Evolutionary conservation across 2,113 vertebrate genomes (phyloP).

Genomic region (Erpornis zantholeuca): DNA sequence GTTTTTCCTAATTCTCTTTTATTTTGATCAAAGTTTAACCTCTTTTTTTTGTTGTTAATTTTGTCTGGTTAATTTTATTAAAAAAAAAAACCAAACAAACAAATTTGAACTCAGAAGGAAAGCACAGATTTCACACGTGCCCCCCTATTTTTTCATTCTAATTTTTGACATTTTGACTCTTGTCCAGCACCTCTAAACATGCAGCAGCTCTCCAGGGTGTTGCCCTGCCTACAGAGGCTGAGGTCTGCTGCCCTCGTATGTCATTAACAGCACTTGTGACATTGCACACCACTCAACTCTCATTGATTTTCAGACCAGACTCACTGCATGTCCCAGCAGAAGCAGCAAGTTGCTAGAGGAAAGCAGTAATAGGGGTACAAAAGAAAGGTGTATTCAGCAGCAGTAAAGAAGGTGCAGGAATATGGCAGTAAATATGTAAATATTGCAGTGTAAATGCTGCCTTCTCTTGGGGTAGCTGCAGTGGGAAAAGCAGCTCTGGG

Average conservation of each 20-base stretch:
- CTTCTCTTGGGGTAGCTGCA: not conserved
- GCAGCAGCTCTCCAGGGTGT: not conserved
- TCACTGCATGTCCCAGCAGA: not conserved
- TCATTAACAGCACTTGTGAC: not conserved
- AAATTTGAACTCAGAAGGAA: not conserved
- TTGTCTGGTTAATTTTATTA: not conserved
- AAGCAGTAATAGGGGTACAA: not conserved
- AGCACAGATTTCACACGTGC: fast-evolving
- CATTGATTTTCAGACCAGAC: not conserved
- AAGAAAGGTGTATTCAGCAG: not conserved
- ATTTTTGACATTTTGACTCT: not conserved
- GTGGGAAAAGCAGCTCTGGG: not conserved
- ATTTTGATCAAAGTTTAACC: not conserved
- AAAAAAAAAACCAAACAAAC: not conserved
- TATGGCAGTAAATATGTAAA: not conserved
- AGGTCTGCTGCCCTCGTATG: not conserved
- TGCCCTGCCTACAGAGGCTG: not conserved
- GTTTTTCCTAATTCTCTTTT: not conserved
- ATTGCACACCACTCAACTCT: not conserved
- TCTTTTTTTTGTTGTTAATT: not conserved
- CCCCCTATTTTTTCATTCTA: not conserved
- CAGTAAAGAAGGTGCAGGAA: not conserved
- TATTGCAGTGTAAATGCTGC: not conserved
- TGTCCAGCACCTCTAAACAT: not conserved
- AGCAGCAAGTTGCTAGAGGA: not conserved